Evolutionary conservation across 2,113 vertebrate genomes (phyloP).

Genomic region (Lagopus leucura): DNA sequence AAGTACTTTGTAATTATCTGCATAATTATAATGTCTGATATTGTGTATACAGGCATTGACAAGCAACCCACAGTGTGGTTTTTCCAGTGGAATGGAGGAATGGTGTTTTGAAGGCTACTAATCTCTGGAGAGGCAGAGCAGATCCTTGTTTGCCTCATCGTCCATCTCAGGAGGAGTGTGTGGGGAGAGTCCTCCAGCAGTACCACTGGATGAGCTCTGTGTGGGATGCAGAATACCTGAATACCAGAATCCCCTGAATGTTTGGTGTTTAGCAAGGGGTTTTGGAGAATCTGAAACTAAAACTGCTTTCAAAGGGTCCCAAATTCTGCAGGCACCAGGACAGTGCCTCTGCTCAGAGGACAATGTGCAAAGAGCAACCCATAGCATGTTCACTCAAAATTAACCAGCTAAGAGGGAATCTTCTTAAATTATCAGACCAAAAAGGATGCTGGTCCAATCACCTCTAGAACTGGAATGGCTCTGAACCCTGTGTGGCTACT

Average conservation of each 20-base stretch:
- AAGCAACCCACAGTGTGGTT: not conserved
- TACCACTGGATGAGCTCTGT: not conserved
- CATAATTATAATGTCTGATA: constrained; percentile 3
- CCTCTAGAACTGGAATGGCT: not conserved
- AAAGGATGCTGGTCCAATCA: not conserved
- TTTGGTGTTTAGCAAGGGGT: not conserved
- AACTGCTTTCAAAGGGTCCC: not conserved
- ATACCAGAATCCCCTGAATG: not conserved
- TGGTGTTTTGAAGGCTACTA: constrained; percentile 8
- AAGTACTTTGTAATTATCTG: constrained; percentile 50
- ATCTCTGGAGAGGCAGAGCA: fast-evolving
- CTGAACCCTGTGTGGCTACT: not conserved
- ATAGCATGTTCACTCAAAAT: not conserved
- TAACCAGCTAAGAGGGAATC: not conserved
- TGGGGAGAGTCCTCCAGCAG: not conserved
- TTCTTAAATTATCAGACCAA: not conserved
- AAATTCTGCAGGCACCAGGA: not conserved
- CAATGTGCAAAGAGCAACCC: not conserved
- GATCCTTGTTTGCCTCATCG: not conserved
- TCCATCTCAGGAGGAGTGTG: not conserved
- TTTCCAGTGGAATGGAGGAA: not conserved
- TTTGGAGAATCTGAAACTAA: not conserved
- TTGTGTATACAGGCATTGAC: not conserved
- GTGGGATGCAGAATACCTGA: not conserved
- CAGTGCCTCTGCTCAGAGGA: not conserved